These are phyloP conservation scores for Melanchra persicariae DNA, from an alignment of 2,888 invertebrate species.

Conservation along the genomic window DNA sequence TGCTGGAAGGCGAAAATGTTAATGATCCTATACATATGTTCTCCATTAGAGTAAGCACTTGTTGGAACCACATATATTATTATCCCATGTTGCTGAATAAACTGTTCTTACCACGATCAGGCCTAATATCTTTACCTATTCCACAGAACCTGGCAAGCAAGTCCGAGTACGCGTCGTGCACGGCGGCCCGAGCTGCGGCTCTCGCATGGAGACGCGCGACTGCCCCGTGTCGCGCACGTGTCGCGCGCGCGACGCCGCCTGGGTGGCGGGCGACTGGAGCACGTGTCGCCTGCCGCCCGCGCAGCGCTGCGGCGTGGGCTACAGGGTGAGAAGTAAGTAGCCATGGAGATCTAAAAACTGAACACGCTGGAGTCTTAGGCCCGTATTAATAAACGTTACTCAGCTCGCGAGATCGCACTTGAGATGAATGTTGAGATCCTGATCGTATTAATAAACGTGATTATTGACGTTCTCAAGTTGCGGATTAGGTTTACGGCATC, in stretches of 20 bases:
- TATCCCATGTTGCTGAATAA: too few species aligned
- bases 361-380: too few species aligned
- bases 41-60: not conserved
- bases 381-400: too few species aligned
- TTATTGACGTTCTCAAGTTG: too few species aligned
- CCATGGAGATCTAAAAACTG: too few species aligned
- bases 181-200: conserved; percentile 89
- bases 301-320: conserved; percentile 87
- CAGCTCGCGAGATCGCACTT: too few species aligned
- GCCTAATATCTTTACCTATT: not conserved
- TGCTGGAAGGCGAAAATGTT: not conserved
- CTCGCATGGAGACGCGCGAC: conserved; percentile 87
- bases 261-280: conserved; percentile 90
- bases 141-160: conserved; percentile 86
- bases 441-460: too few species aligned
- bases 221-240: conserved; percentile 86
- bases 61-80: not conserved
- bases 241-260: conserved; percentile 80
- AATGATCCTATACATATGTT: too few species aligned
- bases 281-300: conserved; percentile 87
- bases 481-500: too few species aligned
- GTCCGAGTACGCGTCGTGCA: conserved; percentile 88
- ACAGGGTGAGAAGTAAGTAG: conserved; percentile 86
- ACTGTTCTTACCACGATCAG: not conserved
- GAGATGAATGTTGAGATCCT: too few species aligned